Evolutionary conservation across 2,113 vertebrate genomes (phyloP).

Genomic region (Todiramphus saurophagus): DNA sequence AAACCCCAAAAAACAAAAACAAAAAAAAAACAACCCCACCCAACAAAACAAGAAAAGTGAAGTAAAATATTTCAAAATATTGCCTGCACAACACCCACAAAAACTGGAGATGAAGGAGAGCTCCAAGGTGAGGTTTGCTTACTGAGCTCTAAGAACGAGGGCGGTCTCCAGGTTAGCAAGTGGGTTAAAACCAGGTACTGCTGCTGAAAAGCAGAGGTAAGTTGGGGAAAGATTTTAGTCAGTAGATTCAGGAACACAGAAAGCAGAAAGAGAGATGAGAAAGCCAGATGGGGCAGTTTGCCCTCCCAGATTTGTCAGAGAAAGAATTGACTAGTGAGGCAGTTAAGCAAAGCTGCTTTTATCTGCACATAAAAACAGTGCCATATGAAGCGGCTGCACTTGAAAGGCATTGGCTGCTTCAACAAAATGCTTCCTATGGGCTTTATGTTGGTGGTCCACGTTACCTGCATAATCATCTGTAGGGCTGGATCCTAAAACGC

Average conservation of each 20-base stretch:
- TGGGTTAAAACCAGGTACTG: accelerated
- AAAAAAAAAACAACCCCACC: not conserved
- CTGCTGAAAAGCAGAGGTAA: not conserved
- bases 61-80: not conserved
- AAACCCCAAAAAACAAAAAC: not conserved
- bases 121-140: not conserved
- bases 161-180: not conserved
- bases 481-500: not conserved
- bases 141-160: not conserved
- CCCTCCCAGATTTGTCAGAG: not conserved
- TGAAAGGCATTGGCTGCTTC: not conserved
- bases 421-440: not conserved
- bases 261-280: not conserved
- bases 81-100: not conserved
- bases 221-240: not conserved
- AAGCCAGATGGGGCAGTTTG: not conserved
- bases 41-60: not conserved
- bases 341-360: not conserved
- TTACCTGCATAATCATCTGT: not conserved
- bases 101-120: not conserved
- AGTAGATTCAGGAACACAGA: not conserved
- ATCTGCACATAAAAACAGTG: not conserved
- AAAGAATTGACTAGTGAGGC: not conserved
- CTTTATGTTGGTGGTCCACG: not conserved
- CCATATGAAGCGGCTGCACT: not conserved